phyloP scores from a whole-genome alignment of 2,113 vertebrate genomes.

The Nyctibius bracteatus region DNA sequence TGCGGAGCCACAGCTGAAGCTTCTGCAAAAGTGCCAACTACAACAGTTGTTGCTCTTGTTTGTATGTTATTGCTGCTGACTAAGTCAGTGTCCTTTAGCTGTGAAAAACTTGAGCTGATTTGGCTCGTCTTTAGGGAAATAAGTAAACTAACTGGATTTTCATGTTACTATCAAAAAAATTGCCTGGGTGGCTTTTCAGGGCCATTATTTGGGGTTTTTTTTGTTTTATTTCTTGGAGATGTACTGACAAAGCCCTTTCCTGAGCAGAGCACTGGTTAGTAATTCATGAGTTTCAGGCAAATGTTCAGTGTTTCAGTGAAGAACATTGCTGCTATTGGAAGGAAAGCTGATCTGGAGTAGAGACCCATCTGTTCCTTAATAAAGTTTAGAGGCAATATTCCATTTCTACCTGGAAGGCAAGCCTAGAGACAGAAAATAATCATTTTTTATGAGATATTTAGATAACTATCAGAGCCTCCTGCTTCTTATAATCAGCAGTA shows the following conservation, averaged over 20 bases:
- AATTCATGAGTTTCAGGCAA: constrained; percentile 17
- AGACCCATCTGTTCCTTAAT: constrained; percentile 51
- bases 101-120: background rate
- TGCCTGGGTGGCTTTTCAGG: background rate
- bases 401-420: constrained; percentile 51
- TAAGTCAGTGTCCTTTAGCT: background rate
- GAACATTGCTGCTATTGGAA: background rate
- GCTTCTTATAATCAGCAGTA: constrained; percentile 20
- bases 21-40: background rate
- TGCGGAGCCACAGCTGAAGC: background rate
- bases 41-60: background rate
- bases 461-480: constrained; percentile 27
- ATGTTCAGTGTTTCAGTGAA: background rate
- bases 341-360: background rate
- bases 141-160: background rate
- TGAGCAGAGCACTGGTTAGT: background rate
- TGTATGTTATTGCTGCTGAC: background rate
- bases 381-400: constrained; percentile 44
- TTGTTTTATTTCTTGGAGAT: background rate
- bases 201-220: background rate
- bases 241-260: background rate
- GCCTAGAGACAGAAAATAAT: constrained; percentile 40
- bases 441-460: constrained; percentile 47
- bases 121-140: background rate
- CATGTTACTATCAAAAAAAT: background rate